Evolutionary conservation across 2,113 vertebrate genomes (phyloP).

Genomic region (Chrysochloris asiatica): DNA sequence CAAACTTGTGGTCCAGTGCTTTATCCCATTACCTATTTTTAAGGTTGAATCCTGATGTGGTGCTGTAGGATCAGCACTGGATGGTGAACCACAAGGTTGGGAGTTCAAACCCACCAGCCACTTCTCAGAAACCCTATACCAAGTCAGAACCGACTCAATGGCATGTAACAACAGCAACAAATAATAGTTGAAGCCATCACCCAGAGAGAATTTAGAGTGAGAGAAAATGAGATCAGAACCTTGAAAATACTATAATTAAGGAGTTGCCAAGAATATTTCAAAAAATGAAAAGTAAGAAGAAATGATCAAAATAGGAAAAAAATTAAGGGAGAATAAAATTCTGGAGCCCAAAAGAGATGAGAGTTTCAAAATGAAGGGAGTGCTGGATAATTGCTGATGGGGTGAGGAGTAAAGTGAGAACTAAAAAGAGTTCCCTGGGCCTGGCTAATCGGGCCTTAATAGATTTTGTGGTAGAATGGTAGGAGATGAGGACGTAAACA

Average conservation of each 20-base stretch:
- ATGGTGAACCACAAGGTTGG: no score
- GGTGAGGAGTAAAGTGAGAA: neutral
- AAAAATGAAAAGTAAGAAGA: neutral
- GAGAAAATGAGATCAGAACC: neutral
- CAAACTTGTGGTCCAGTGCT: no score
- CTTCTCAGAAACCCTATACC: no score
- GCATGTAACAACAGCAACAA: neutral
- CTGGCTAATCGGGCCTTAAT: neutral
- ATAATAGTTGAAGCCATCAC: neutral
- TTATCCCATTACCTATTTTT: no score
- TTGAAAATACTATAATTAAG: neutral
- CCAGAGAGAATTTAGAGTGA: neutral
- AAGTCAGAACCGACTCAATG: no score
- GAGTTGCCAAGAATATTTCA: neutral
- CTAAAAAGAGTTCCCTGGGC: neutral
- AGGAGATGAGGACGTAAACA: slow-evolving; percentile 77
- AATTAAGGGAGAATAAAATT: neutral
- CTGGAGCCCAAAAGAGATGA: neutral
- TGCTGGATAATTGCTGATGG: neutral
- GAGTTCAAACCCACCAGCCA: no score
- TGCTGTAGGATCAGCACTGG: no score
- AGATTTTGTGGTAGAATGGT: slow-evolving; percentile 30
- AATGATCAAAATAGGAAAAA: neutral
- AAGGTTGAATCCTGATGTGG: no score
- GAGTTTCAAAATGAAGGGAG: neutral